Conservation (phyloP, 2,888 invertebrate genomes). For the Melanchra persicariae region DNA sequence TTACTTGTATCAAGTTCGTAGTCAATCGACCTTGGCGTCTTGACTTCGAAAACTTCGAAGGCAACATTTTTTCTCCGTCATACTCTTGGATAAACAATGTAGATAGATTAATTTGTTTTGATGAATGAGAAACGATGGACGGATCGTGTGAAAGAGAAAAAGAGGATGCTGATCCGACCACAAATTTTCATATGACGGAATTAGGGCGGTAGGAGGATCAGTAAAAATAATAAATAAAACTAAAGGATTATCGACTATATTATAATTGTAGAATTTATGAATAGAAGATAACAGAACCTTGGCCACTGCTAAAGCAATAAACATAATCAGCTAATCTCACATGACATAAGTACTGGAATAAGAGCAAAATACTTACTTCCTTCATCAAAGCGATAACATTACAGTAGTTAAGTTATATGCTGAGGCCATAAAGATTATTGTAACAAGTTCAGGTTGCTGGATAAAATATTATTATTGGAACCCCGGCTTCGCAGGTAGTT, state of each 20-base stretch:
- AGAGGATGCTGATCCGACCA: not conserved
- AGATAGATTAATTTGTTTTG: not conserved
- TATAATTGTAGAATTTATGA: not conserved
- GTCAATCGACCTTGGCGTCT: not conserved
- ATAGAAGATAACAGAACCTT: not conserved
- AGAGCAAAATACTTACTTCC: constrained; percentile 2
- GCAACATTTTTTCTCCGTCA: not conserved
- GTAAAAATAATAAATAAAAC: not conserved
- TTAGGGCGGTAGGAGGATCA: not conserved
- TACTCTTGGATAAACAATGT: not conserved
- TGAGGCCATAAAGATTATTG: constrained; percentile 20
- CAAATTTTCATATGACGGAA: no score
- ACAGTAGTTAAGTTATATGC: constrained; percentile 9
- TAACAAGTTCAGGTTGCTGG: constrained; percentile 29
- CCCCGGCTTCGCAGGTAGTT: constrained; percentile 44
- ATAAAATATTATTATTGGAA: constrained; percentile 12
- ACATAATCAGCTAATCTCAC: not conserved
- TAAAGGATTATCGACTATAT: no score
- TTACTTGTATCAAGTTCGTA: constrained; percentile 18
- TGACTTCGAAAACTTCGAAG: constrained; percentile 12
- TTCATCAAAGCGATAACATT: constrained; percentile 21
- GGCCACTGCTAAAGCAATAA: not conserved
- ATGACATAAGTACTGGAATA: not conserved
- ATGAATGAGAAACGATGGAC: not conserved
- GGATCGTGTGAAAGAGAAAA: not conserved